Base-by-base conservation (phyloP, 2,113 vertebrate genomes). In the Channa argus region DNA sequence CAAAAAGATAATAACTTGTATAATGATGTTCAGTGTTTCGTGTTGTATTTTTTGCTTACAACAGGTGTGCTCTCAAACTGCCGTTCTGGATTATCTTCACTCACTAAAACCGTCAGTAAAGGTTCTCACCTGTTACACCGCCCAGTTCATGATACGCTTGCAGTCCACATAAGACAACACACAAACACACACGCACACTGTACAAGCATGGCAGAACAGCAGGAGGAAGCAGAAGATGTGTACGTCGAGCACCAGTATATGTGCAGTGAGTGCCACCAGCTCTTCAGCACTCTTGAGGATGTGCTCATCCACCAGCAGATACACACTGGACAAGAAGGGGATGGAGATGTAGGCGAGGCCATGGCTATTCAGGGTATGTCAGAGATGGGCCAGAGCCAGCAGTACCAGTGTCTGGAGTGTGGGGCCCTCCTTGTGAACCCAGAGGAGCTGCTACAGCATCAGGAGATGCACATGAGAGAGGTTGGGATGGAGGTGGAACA, bases 221-320 rank as follows among this genome's bases (percentile, higher is more conserved):
- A 90, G 82, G 88, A 89, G 70, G 94, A 91, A 66, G 55, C 65
- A 0, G 91, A 92, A 1, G 83, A 53, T 1, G 47, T 92, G 58
- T 93, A 95, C 64, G 93, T 95, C 76, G 95, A 96, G 83, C 96
- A 96, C 83, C 96, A 98, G 90, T 98, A 95, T 65, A 97, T 97
- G 95, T 97, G 96, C 85, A 96, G 96, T 0, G 96, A 97, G 89
- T 97, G 96, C 41, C 95, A 96, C 13, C 84, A 94, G 88, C 95
- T 97, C 14, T 97, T 95, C 83, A 94, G 95, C 90, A 95, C 95
- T 0, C 91, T 97, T 13, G 95, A 98, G 77, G 96, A 95, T 8
- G 96, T 98, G 58, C 89, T 98, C 74, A 74, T 96, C 15, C 96
- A 98, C 89, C 96, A 98, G 86, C 96, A 96, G 81, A 95, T 95